A percentile compares a stretch with the other conserved stretches of the same genome.
phyloP scores from a whole-genome alignment of 1,140 invertebrate genomes.

The Babylonia areolata region DNA sequence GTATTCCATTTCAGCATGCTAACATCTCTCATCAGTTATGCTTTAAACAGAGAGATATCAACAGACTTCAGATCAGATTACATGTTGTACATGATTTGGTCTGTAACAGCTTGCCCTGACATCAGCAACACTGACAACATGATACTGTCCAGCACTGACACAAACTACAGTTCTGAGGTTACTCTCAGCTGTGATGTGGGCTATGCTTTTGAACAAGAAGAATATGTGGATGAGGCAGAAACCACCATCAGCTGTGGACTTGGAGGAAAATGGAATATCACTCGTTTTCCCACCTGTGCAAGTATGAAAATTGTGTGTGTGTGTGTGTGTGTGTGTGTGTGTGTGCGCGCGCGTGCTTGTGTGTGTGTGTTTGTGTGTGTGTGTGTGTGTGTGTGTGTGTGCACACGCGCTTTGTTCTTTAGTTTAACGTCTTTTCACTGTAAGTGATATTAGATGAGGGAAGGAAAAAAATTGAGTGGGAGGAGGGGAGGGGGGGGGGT shows the following conservation, averaged over 20 bases:
- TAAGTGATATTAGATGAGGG: too few species aligned
- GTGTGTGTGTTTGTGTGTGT: too few species aligned
- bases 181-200: background rate
- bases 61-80: too few species aligned
- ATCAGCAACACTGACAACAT: conserved; percentile 21
- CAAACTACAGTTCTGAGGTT: background rate
- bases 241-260: background rate
- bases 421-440: too few species aligned
- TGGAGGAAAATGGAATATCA: conserved; percentile 17
- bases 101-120: conserved; percentile 21
- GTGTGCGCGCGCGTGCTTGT: background rate
- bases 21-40: too few species aligned
- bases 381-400: too few species aligned
- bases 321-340: conserved; percentile 9
- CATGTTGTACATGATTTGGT: too few species aligned
- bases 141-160: background rate
- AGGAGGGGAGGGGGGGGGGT: too few species aligned
- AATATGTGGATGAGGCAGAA: background rate
- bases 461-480: too few species aligned
- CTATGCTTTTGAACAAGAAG: conserved; percentile 27
- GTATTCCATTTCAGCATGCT: too few species aligned
- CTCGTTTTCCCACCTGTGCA: conserved; percentile 23
- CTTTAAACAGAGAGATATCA: too few species aligned
- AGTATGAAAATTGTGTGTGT: conserved; percentile 16
- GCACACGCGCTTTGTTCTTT: too few species aligned